Evolutionary conservation across 2,797 vertebrate genomes (phyloP).

Genomic region (Sebastes taczanowskii): DNA sequence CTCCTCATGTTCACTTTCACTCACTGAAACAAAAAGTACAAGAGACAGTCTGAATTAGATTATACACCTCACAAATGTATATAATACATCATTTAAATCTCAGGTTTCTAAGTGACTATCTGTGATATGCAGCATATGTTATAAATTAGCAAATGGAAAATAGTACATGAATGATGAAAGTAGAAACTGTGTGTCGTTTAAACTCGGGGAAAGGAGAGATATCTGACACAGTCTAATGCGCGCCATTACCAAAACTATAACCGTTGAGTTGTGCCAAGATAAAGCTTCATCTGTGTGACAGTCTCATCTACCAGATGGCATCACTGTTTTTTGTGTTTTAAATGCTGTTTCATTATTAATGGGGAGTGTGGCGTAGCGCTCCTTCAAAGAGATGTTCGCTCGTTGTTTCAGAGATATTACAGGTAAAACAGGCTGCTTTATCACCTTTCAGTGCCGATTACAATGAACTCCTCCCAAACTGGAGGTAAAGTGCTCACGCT

Average conservation of each 20-base stretch:
- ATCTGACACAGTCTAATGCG: background rate
- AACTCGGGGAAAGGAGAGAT: constrained; percentile 17
- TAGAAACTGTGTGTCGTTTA: background rate
- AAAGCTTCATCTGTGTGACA: constrained; percentile 67
- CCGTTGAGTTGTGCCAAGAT: constrained; percentile 52
- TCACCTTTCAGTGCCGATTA: constrained; percentile 44
- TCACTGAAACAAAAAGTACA: constrained; percentile 26
- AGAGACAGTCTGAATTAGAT: constrained; percentile 37
- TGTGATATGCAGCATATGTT: background rate
- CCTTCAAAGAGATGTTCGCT: constrained; percentile 67
- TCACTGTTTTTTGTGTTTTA: constrained; percentile 74
- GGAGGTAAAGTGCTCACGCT: constrained; percentile 79
- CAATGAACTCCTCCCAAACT: constrained; percentile 65
- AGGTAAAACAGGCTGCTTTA: constrained; percentile 39
- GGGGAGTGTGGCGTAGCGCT: constrained; percentile 50
- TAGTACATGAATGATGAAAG: background rate
- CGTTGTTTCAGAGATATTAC: constrained; percentile 72
- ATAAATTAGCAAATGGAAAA: background rate
- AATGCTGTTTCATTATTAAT: constrained; percentile 84
- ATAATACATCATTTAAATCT: background rate
- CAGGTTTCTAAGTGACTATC: background rate
- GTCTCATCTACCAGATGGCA: constrained; percentile 78
- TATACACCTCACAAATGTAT: background rate
- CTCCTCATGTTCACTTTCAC: constrained; percentile 71
- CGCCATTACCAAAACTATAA: constrained; percentile 20